phyloP scores from a whole-genome alignment of 1,140 invertebrate species.

The Trichomalopsis sarcophagae region DNA sequence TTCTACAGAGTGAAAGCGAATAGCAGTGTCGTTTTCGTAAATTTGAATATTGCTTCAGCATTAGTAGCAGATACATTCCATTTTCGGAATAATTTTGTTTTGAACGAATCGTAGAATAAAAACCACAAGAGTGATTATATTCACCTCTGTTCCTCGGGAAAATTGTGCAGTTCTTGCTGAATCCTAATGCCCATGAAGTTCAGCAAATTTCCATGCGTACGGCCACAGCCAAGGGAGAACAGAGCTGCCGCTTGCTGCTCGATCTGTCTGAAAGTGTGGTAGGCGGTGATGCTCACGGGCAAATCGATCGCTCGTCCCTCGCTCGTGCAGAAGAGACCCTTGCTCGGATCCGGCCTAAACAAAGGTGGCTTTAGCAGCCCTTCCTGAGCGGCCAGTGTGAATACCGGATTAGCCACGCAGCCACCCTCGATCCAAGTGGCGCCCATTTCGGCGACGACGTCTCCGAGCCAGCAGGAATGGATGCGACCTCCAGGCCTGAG shows the following conservation, averaged over 20 bases:
- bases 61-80: not conserved
- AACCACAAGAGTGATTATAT: not conserved
- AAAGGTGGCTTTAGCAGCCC: conserved; percentile 77
- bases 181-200: conserved; percentile 80
- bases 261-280: conserved; percentile 79
- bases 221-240: conserved; percentile 77
- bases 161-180: conserved; percentile 80
- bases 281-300: conserved; percentile 78
- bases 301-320: conserved; percentile 80
- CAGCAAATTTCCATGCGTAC: conserved; percentile 77
- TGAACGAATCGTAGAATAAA: not conserved
- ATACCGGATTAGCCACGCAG: conserved; percentile 80
- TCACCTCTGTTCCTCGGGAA: conserved; percentile 79
- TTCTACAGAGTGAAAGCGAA: not conserved
- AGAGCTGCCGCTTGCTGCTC: conserved; percentile 79
- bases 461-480: conserved; percentile 84
- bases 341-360: conserved; percentile 71
- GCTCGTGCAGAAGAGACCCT: conserved; percentile 79
- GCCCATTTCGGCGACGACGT: conserved; percentile 84
- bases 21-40: too few relatives aligned
- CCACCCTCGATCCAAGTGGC: conserved; percentile 80
- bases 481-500: conserved; percentile 82
- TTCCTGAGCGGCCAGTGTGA: conserved; percentile 80
- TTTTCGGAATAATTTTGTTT: too few relatives aligned
- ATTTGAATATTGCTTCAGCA: not conserved